Base-by-base conservation (phyloP, 2,888 invertebrate species). In the Phalera bucephala region DNA sequence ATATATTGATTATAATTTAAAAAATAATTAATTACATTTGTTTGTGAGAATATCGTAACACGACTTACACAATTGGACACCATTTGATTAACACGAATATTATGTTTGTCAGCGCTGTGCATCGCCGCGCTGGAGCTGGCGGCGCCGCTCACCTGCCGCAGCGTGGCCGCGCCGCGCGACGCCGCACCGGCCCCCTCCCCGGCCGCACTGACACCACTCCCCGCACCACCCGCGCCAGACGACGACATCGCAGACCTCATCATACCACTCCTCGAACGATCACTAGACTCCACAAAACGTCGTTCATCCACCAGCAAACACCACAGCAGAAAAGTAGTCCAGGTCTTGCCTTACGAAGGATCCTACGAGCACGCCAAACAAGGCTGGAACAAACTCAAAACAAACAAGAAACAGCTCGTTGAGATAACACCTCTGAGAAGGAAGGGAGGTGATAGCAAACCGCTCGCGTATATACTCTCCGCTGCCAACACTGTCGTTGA, bases 391-490 rank as follows among this genome's bases (percentile, higher is more conserved):
- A 42, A 37, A 4, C 17, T 54, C 1, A 49, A 46, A 13, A 28
- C 58, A 0, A 50, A 33, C 4, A 57, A 58, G 8, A 54, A 54
- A 4, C 54, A 54, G 5, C 54, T 54, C 0, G 54, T 54, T 0
- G 54, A 54, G 23, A 54, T 54, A 2, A 54, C 54, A 1, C 54
- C 54, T 0, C 7, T 54, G 2, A 45, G 49, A n/a, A 33, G 49
- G 0, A 57, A 57, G 8, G 50, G 50, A 0, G 9, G 46, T 2
- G 45, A 33, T 11, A 36, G 49, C n/a, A 53, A 54, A 4, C 58
- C 58, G 1, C 22, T 54, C 2, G 54, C 54, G 0, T 54, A 54
- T 8, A 54, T 54, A 3, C 50, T 54, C 0, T 49, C 54, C 0
- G 54, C 54, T 0, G 50, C 54, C 0, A 45, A 54, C 1, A 19